Conservation (phyloP, 1,140 invertebrate species). For the Patella vulgata region DNA sequence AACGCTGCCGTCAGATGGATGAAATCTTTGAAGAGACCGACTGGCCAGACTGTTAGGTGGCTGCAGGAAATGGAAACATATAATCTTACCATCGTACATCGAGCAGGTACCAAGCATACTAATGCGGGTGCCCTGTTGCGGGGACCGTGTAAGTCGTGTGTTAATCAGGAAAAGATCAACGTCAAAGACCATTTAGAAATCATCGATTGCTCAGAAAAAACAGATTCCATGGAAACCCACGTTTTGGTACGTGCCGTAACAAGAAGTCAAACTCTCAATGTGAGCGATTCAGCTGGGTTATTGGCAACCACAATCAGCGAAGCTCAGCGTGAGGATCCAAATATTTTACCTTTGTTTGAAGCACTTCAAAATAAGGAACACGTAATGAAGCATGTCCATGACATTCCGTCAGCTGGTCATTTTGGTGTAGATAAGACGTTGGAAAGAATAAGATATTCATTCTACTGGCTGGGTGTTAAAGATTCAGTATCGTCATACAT, state of each 20-base stretch:
- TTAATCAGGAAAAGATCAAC: conserved; percentile 9
- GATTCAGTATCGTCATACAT: conserved; percentile 8
- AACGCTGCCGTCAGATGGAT: conserved; percentile 49
- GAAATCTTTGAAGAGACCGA: conserved; percentile 31
- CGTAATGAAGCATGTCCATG: conserved; percentile 32
- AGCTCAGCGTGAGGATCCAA: too few relatives aligned
- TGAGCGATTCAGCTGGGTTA: too few relatives aligned
- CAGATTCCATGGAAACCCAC: too few relatives aligned
- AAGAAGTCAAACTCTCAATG: too few relatives aligned
- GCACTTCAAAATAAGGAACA: too few relatives aligned
- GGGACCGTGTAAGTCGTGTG: conserved; percentile 25
- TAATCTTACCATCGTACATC: conserved; percentile 41
- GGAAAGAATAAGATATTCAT: conserved; percentile 17
- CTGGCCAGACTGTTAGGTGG: conserved; percentile 47
- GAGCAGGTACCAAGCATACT: conserved; percentile 38
- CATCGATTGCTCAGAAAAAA: too few relatives aligned
- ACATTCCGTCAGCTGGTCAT: conserved; percentile 21
- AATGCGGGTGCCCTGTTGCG: conserved; percentile 49
- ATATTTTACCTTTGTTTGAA: too few relatives aligned
- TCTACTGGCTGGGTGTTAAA: conserved; percentile 29
- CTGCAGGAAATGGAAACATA: conserved; percentile 41
- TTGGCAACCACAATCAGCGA: too few relatives aligned
- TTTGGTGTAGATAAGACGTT: conserved; percentile 28
- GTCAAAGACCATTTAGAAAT: too few relatives aligned
- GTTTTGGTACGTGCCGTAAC: too few relatives aligned